Conservation (phyloP, 2,797 vertebrate species). For the Gymnodraco acuticeps region DNA sequence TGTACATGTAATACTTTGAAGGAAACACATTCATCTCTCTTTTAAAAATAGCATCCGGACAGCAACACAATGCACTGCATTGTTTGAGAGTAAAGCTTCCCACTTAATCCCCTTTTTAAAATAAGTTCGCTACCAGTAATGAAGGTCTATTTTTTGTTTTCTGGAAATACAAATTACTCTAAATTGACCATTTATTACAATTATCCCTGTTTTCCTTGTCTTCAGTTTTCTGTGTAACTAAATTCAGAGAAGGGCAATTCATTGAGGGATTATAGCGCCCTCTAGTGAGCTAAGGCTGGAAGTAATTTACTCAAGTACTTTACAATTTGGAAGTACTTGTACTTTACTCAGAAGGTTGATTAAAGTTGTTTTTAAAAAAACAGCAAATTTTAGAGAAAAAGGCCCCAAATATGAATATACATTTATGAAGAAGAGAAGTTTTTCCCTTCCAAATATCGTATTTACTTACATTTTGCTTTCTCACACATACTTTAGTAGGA, state of each 20-base stretch:
- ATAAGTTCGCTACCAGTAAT: constrained; percentile 20
- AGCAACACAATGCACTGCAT: constrained; percentile 5
- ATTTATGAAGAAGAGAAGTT: not conserved
- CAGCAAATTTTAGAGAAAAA: not conserved
- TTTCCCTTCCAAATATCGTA: no score
- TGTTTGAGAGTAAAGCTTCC: constrained; percentile 10
- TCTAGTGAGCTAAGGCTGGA: constrained; percentile 35
- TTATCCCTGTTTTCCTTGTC: not conserved
- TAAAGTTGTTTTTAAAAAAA: no score
- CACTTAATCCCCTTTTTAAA: not conserved
- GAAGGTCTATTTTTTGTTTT: not conserved
- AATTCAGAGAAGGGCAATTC: not conserved
- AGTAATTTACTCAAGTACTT: not conserved
- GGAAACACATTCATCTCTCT: not conserved
- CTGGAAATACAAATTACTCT: constrained; percentile 7
- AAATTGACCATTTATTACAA: constrained; percentile 14
- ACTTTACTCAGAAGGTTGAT: no score
- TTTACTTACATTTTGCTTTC: not conserved
- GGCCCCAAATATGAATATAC: not conserved
- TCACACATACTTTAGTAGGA: not conserved
- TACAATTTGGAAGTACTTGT: not conserved
- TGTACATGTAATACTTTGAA: not conserved
- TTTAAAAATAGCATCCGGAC: constrained; percentile 4
- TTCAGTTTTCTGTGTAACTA: not conserved
- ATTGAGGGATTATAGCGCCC: constrained; percentile 23